Conservation (phyloP, 1,140 invertebrate species). For the Polyergus mexicanus region DNA sequence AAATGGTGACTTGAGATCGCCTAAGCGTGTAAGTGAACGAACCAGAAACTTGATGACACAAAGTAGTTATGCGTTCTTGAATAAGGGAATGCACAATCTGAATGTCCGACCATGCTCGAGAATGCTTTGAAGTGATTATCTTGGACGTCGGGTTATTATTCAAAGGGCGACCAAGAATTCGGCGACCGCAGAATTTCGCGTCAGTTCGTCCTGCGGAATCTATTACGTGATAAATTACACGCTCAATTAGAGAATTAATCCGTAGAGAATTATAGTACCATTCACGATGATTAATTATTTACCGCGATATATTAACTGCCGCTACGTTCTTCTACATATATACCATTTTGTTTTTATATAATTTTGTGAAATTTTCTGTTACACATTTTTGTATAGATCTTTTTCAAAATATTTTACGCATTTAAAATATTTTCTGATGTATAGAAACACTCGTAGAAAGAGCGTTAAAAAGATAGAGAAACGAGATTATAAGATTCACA, state of each 20-base stretch:
- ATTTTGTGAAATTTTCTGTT: background rate
- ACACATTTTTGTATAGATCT: background rate
- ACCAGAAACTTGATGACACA: slow-evolving; percentile 20
- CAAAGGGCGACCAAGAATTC: slow-evolving; percentile 42
- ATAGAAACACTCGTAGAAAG: background rate
- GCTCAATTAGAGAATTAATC: slow-evolving; percentile 9
- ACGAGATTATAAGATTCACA: background rate
- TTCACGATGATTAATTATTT: background rate
- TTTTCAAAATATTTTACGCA: background rate
- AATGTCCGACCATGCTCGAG: slow-evolving; percentile 38
- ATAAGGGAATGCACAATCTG: slow-evolving; percentile 41
- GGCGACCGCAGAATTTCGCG: slow-evolving; percentile 17
- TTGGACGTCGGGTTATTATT: slow-evolving; percentile 52
- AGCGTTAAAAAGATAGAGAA: background rate
- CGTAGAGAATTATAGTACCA: no score
- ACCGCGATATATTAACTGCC: background rate
- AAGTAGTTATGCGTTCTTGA: slow-evolving; percentile 51
- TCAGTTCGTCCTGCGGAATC: slow-evolving; percentile 11
- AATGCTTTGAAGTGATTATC: slow-evolving; percentile 55
- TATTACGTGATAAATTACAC: background rate
- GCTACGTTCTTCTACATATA: background rate
- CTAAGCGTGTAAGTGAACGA: slow-evolving; percentile 24
- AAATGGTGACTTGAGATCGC: slow-evolving; percentile 34
- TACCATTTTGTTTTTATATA: background rate
- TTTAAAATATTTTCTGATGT: background rate